A percentile compares a stretch with the other conserved stretches of the same genome.
phyloP scores from a whole-genome alignment of 1,140 invertebrate genomes.

The Charaxes varanes region DNA sequence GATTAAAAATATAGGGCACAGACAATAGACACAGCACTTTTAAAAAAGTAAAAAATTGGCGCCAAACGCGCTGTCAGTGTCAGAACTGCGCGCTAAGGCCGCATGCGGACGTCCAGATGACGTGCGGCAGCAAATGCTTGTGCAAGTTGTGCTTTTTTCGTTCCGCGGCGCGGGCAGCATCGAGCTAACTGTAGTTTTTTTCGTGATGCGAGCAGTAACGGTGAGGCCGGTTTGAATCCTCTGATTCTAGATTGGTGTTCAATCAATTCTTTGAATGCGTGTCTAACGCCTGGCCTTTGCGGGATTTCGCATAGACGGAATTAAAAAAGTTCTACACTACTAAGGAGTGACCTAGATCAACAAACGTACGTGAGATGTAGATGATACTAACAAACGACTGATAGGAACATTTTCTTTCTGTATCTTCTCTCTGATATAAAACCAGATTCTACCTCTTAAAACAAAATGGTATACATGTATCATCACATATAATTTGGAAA shows the following conservation, averaged over 20 bases:
- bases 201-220: slow-evolving; percentile 58
- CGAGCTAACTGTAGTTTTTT: slow-evolving; percentile 66
- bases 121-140: slow-evolving; percentile 39
- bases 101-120: slow-evolving; percentile 51
- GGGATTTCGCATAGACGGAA: slow-evolving; percentile 7
- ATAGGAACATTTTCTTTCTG: too few species aligned
- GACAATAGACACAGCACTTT: slow-evolving; percentile 21
- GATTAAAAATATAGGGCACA: slow-evolving; percentile 13
- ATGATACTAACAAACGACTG: too few species aligned
- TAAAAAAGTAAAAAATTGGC: slow-evolving; percentile 13
- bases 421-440: too few species aligned
- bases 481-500: too few species aligned
- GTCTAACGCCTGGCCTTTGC: slow-evolving; percentile 25
- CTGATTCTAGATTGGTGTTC: slow-evolving; percentile 31
- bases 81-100: slow-evolving; percentile 43
- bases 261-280: slow-evolving; percentile 35
- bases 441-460: too few species aligned
- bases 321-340: too few species aligned
- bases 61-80: slow-evolving; percentile 49
- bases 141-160: slow-evolving; percentile 54
- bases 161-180: slow-evolving; percentile 40
- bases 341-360: too few species aligned
- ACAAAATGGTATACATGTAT: too few species aligned
- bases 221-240: slow-evolving; percentile 56
- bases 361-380: too few species aligned